These are phyloP conservation scores for Patella vulgata DNA, from an alignment of 1,140 invertebrate species.

Conservation along the genomic window DNA sequence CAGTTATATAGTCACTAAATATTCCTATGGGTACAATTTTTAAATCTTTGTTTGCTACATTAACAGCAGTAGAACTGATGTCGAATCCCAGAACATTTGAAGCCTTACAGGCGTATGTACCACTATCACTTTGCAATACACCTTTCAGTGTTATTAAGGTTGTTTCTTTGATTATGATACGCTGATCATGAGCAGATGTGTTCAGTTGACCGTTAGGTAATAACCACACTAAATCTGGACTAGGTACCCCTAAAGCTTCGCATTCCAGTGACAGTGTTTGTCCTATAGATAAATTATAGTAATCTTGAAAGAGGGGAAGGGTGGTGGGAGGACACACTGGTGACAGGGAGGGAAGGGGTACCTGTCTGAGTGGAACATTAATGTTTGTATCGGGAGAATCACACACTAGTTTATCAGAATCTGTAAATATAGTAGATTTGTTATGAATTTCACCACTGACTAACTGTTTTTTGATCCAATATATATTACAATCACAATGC, in stretches of 20 bases:
- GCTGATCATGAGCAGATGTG: conserved; percentile 39
- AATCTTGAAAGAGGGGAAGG: conserved; percentile 54
- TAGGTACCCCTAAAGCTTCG: conserved; percentile 65
- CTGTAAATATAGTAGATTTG: conserved; percentile 19
- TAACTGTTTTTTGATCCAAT: conserved; percentile 63
- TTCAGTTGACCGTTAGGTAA: conserved; percentile 62
- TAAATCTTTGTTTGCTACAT: conserved; percentile 62
- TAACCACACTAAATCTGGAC: conserved; percentile 65
- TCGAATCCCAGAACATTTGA: conserved; percentile 51
- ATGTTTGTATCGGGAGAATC: conserved; percentile 42
- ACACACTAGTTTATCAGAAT: conserved; percentile 58
- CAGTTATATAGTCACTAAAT: conserved; percentile 65
- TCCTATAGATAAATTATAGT: conserved; percentile 62
- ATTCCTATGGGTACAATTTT: conserved; percentile 58
- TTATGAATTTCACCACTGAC: conserved; percentile 13
- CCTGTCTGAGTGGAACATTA: conserved; percentile 50
- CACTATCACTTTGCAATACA: conserved; percentile 48
- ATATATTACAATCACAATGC: conserved; percentile 68
- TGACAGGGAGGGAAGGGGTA: conserved; percentile 50
- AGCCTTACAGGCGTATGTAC: conserved; percentile 58
- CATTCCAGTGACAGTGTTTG: conserved; percentile 66
- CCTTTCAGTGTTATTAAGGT: conserved; percentile 58
- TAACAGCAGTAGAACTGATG: conserved; percentile 54
- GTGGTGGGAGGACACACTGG: conserved; percentile 59
- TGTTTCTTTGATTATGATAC: conserved; percentile 52